Evolutionary conservation across 2,888 invertebrate species (phyloP).

Genomic region (Arge pagana): DNA sequence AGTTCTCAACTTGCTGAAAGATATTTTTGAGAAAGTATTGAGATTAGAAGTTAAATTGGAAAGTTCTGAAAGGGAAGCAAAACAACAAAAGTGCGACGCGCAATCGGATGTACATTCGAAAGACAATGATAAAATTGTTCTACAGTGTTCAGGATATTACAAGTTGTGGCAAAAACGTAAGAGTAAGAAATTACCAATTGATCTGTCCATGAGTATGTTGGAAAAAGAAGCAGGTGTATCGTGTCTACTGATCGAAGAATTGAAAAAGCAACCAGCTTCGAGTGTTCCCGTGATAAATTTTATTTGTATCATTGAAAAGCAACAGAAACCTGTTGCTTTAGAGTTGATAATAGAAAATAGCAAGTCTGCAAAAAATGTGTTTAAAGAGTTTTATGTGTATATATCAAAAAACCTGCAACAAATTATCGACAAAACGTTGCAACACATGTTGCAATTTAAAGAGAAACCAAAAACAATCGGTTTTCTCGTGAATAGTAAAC

Average conservation of each 20-base stretch:
- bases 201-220: conserved; percentile 41
- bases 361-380: conserved; percentile 42
- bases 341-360: conserved; percentile 41
- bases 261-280: conserved; percentile 31
- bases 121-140: conserved; percentile 38
- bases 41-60: conserved; percentile 43
- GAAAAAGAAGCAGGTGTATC: conserved; percentile 54
- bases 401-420: conserved; percentile 42
- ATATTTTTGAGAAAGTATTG: conserved; percentile 50
- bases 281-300: conserved; percentile 45
- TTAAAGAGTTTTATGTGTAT: conserved; percentile 44
- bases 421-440: conserved; percentile 39
- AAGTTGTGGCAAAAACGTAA: conserved; percentile 52
- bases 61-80: conserved; percentile 36
- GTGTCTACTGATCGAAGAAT: conserved; percentile 41
- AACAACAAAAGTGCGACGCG: conserved; percentile 50
- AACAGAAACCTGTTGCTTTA: conserved; percentile 41
- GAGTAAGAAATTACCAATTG: conserved; percentile 34
- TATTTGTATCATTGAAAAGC: conserved; percentile 43
- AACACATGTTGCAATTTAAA: conserved; percentile 41
- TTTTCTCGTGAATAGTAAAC: no score
- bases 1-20: conserved; percentile 44
- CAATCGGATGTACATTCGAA: conserved; percentile 53
- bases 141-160: conserved; percentile 47
- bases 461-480: no score